phyloP scores from a whole-genome alignment of 2,797 vertebrate genomes.

The Geotrypetes seraphini region DNA sequence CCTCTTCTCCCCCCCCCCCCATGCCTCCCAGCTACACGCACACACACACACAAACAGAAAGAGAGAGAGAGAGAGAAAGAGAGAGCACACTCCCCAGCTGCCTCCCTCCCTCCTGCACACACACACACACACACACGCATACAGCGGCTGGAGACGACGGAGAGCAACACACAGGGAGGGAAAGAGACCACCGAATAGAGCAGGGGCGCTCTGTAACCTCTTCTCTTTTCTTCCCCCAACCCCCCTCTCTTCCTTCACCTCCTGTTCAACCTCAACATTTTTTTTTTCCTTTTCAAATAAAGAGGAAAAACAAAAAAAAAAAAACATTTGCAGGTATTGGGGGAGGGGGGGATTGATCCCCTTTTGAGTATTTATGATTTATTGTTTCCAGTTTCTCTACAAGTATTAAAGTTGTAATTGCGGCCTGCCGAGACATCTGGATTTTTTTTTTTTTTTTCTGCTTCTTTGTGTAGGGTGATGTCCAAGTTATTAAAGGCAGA shows the following conservation, averaged over 20 bases:
- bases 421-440: constrained; percentile 56
- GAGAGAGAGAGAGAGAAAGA: constrained; percentile 11
- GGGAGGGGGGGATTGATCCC: constrained; percentile 41
- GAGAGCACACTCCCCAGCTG: constrained; percentile 15
- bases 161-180: constrained; percentile 57
- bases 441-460: no score
- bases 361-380: no score
- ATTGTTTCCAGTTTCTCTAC: constrained; percentile 50
- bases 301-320: constrained; percentile 44
- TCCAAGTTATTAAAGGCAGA: constrained; percentile 73
- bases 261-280: constrained; percentile 32
- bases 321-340: constrained; percentile 46
- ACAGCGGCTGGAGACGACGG: constrained; percentile 80
- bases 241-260: constrained; percentile 32
- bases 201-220: constrained; percentile 53
- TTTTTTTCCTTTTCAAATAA: constrained; percentile 40
- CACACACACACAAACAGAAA: constrained; percentile 18
- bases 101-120: constrained; percentile 48
- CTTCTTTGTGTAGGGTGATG: constrained; percentile 59
- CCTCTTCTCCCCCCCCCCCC: constrained; percentile 15
- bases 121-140: constrained; percentile 81
- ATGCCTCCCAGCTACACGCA: constrained; percentile 20
- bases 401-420: constrained; percentile 62
- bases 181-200: constrained; percentile 40
- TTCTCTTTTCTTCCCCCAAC: constrained; percentile 37